Percentiles rank a stretch among this genome's conserved stretches.
Evolutionary conservation across 2,797 vertebrate species (phyloP).

Genomic region (Leptodactylus fallax): DNA sequence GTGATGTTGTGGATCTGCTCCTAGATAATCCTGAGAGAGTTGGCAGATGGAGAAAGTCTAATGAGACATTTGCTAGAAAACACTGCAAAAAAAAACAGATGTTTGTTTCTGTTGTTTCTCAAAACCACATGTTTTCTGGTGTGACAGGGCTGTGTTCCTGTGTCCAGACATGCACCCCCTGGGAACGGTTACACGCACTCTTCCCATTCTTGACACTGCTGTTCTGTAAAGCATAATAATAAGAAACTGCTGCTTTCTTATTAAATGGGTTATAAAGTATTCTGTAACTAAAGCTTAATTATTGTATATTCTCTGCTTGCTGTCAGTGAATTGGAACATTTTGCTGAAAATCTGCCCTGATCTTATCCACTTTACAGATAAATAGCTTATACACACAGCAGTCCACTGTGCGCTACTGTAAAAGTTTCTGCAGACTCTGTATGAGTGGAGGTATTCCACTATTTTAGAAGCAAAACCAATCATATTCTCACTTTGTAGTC

Average conservation of each 20-base stretch:
- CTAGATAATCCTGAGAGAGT: not conserved
- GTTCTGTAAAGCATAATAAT: not conserved
- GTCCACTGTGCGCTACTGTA: no score
- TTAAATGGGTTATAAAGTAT: not conserved
- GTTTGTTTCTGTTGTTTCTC: constrained; percentile 10
- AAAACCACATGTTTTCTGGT: not conserved
- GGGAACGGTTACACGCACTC: not conserved
- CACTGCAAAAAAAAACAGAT: not conserved
- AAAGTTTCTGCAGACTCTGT: no score
- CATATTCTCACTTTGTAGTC: no score
- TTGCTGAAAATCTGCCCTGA: no score
- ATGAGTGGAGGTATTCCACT: no score
- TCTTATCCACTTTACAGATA: no score
- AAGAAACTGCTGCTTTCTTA: not conserved
- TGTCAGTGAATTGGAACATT: no score
- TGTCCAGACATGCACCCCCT: not conserved
- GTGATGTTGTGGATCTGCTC: not conserved
- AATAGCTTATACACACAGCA: no score
- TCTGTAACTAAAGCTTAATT: no score
- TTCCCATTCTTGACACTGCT: not conserved
- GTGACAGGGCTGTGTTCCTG: not conserved
- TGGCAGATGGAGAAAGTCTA: not conserved
- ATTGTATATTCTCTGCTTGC: not conserved
- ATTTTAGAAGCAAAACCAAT: no score
- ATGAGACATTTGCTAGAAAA: not conserved